Percentiles rank a stretch among this genome's conserved stretches.
Conservation (phyloP, 2,113 vertebrate species). For the Felis chaus region DNA sequence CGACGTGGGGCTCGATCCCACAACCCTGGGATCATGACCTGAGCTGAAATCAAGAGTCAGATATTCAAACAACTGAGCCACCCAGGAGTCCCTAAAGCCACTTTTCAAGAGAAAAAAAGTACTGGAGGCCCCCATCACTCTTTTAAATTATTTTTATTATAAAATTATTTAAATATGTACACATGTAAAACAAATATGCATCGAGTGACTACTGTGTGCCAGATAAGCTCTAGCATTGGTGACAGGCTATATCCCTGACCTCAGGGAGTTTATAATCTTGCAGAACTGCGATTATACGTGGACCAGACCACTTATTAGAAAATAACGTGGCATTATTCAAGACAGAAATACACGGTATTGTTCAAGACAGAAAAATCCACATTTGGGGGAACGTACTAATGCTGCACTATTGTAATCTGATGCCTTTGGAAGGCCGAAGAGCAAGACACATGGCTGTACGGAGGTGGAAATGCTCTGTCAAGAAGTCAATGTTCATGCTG, state of each 20-base stretch:
- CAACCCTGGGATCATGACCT: too few species aligned
- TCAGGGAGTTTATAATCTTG: background rate
- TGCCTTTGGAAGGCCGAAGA: background rate
- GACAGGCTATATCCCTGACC: background rate
- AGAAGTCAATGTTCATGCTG: background rate
- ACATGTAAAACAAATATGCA: background rate
- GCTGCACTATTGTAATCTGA: background rate
- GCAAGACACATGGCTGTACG: background rate
- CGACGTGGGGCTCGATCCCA: too few species aligned
- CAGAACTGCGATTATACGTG: background rate
- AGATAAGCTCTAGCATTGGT: background rate
- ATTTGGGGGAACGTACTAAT: background rate
- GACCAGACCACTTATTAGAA: background rate
- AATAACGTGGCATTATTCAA: background rate
- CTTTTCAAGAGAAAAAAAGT: background rate
- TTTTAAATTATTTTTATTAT: constrained; percentile 26
- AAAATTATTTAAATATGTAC: background rate
- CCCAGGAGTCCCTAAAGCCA: background rate
- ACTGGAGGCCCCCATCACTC: background rate
- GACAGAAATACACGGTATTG: background rate
- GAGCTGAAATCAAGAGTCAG: too few species aligned
- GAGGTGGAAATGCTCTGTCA: background rate
- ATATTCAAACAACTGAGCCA: too few species aligned
- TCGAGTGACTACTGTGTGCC: background rate
- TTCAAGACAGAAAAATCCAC: background rate